Conservation (phyloP, 64 coral and sea anemone genomes). For the Cladopsammia gracilis region DNA sequence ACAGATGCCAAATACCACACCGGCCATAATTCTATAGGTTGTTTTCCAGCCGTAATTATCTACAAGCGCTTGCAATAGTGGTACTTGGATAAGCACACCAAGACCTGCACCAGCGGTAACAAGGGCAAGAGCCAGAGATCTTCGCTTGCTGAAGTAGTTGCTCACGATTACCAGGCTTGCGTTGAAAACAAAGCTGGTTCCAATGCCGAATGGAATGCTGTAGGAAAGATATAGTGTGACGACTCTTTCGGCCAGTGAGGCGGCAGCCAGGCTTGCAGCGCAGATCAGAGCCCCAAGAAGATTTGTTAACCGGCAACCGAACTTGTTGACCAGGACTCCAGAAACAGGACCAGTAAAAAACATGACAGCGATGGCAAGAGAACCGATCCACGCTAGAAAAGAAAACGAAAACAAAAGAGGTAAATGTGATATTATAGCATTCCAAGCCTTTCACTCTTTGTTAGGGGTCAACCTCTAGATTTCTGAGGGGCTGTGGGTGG, state of each 20-base stretch:
- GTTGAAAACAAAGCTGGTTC: background rate
- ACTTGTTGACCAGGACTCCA: background rate
- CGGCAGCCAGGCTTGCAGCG: background rate
- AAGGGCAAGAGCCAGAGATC: constrained; percentile 21
- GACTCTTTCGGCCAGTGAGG: background rate
- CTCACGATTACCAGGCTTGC: background rate
- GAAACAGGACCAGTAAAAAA: constrained; percentile 18
- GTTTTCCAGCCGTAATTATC: background rate
- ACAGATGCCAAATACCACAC: background rate
- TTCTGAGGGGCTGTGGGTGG: too few species aligned
- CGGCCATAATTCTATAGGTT: constrained; percentile 15
- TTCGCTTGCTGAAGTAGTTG: constrained; percentile 10
- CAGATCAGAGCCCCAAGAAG: background rate
- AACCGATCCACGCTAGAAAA: constrained; percentile 55
- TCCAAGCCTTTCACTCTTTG: too few species aligned
- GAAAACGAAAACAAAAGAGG: background rate
- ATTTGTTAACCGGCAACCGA: background rate
- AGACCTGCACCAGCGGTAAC: background rate
- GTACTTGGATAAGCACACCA: background rate
- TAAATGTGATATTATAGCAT: too few species aligned
- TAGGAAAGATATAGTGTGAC: constrained; percentile 1
- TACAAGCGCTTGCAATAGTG: background rate
- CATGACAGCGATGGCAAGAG: constrained; percentile 28
- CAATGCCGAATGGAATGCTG: constrained; percentile 18
- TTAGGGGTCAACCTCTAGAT: too few species aligned